These are phyloP conservation scores for Imbricaverruca yamaguchii DNA, from an alignment of 2,888 invertebrate species.

Conservation along the genomic window DNA sequence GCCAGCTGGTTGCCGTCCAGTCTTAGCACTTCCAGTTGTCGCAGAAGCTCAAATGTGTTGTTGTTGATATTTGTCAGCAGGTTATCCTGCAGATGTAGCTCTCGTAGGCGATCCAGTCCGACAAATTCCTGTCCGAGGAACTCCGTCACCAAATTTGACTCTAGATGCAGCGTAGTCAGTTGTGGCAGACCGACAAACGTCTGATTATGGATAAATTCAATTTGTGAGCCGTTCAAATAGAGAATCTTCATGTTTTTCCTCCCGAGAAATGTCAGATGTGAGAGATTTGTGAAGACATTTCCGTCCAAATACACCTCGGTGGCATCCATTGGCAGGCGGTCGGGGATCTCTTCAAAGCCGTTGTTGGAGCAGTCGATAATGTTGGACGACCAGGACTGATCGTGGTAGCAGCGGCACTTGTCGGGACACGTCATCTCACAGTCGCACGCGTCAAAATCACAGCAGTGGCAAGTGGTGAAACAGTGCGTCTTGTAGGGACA, in stretches of 20 bases:
- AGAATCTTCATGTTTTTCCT: slow-evolving; percentile 66
- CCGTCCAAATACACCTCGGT: slow-evolving; percentile 81
- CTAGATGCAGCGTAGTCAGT: slow-evolving; percentile 64
- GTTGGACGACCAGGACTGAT: slow-evolving; percentile 77
- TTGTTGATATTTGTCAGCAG: slow-evolving; percentile 60
- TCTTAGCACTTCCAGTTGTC: slow-evolving; percentile 56
- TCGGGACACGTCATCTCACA: slow-evolving; percentile 86
- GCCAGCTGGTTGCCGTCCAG: slow-evolving; percentile 64
- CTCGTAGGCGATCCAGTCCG: slow-evolving; percentile 61
- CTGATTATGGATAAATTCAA: slow-evolving; percentile 68
- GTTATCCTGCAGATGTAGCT: slow-evolving; percentile 66
- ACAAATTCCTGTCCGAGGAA: slow-evolving; percentile 73
- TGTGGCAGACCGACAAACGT: slow-evolving; percentile 76
- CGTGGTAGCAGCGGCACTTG: slow-evolving; percentile 81
- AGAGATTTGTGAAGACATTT: slow-evolving; percentile 64
- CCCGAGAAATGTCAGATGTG: slow-evolving; percentile 77
- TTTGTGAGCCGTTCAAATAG: slow-evolving; percentile 68
- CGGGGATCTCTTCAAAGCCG: slow-evolving; percentile 50
- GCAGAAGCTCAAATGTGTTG: slow-evolving; percentile 59
- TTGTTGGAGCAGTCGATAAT: slow-evolving; percentile 70
- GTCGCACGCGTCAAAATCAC: slow-evolving; percentile 85
- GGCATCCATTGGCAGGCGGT: slow-evolving; percentile 81
- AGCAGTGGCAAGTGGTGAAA: slow-evolving; percentile 79
- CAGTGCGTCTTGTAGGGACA: slow-evolving; percentile 79
- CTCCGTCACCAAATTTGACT: slow-evolving; percentile 61